A percentile compares a stretch with the other conserved stretches of the same genome.
These are phyloP conservation scores for Thereva nobilitata DNA, from an alignment of 2,888 invertebrate species.

Conservation along the genomic window DNA sequence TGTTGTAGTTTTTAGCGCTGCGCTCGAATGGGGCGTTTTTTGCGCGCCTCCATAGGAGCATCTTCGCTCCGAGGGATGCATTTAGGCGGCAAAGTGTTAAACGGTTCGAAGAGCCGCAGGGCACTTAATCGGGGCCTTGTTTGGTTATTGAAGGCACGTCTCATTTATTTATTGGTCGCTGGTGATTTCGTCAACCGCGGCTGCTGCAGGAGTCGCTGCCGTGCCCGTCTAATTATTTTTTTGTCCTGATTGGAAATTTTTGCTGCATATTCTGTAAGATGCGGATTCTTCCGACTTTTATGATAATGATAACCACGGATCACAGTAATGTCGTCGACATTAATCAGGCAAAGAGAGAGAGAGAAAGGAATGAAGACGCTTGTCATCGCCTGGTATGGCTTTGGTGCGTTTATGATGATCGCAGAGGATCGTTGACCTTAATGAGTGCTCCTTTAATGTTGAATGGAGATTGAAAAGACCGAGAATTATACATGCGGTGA, in stretches of 20 bases:
- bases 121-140: conserved; percentile 43
- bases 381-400: too few species aligned
- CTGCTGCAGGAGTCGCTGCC: conserved; percentile 6
- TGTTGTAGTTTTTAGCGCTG: conserved; percentile 50
- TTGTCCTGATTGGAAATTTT: conserved; percentile 14
- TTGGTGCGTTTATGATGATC: too few species aligned
- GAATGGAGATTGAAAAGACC: too few species aligned
- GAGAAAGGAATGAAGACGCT: too few species aligned
- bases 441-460: too few species aligned
- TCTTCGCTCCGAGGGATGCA: conserved; percentile 32
- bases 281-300: conserved; percentile 24
- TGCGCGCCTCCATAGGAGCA: conserved; percentile 33
- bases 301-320: conserved; percentile 13
- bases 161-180: conserved; percentile 58
- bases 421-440: too few species aligned
- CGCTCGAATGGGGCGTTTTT: conserved; percentile 37
- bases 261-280: not conserved
- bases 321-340: conserved; percentile 29
- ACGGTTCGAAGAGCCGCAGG: conserved; percentile 27
- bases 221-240: conserved; percentile 25
- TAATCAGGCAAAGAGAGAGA: not conserved
- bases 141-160: conserved; percentile 60
- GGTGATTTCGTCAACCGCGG: conserved; percentile 32
- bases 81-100: conserved; percentile 42
- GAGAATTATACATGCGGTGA: too few species aligned